Evolutionary conservation across 2,888 invertebrate species (phyloP).

Genomic region (Ichneumon xanthorius): DNA sequence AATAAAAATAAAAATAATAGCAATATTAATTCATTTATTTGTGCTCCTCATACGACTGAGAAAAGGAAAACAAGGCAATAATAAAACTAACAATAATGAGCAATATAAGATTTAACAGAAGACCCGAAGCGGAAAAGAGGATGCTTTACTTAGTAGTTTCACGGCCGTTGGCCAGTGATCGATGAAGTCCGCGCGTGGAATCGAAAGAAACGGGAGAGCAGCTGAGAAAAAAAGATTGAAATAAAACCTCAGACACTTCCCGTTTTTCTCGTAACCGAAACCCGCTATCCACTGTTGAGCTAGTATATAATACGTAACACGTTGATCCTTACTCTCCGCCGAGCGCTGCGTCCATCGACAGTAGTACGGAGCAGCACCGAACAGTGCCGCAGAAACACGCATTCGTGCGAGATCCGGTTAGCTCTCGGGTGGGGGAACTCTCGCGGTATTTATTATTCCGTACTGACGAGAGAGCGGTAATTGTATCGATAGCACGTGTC

Average conservation of each 20-base stretch:
- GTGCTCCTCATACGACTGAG: no score
- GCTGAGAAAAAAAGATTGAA: slow-evolving; percentile 1
- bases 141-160: slow-evolving; percentile 29
- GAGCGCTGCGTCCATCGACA: slow-evolving; percentile 2
- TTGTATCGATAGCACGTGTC: slow-evolving; percentile 18
- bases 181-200: slow-evolving; percentile 31
- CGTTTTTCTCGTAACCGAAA: slow-evolving; percentile 46
- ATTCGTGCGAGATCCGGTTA: slow-evolving; percentile 54
- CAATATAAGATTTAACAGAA: no score
- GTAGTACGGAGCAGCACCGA: slow-evolving; percentile 18
- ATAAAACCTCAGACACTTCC: slow-evolving; percentile 38
- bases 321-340: slow-evolving; percentile 5
- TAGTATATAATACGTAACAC: slow-evolving; percentile 39
- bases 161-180: slow-evolving; percentile 54
- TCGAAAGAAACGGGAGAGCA: slow-evolving; percentile 3
- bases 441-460: slow-evolving; percentile 48
- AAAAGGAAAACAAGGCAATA: no score
- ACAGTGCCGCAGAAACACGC: slow-evolving; percentile 2
- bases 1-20: neutral
- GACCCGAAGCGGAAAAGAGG: no score
- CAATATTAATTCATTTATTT: neutral
- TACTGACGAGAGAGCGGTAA: neutral
- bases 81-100: no score
- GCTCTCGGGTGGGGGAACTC: slow-evolving; percentile 9
- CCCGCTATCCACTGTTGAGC: neutral